Conservation (phyloP, 1,140 invertebrate species). For the Papilio glaucus region DNA sequence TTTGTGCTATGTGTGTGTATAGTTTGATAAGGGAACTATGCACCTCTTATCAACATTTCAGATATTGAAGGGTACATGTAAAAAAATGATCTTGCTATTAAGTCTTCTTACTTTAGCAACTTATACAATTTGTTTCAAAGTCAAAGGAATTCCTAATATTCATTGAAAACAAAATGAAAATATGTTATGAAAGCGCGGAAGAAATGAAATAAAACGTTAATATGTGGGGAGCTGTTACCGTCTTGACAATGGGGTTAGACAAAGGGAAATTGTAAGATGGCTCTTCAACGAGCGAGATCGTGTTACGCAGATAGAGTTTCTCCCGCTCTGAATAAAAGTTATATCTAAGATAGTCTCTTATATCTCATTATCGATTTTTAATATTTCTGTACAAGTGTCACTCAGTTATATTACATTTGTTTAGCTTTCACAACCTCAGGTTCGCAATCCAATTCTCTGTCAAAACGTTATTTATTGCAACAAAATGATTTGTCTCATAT, state of each 20-base stretch:
- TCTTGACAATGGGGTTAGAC: constrained; percentile 69
- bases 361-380: constrained; percentile 4
- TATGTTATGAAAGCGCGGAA: constrained; percentile 36
- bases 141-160: constrained; percentile 43
- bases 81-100: too few species aligned
- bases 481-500: too few species aligned
- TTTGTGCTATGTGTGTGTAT: too few species aligned
- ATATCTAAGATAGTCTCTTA: constrained; percentile 13
- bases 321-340: constrained; percentile 35
- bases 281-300: constrained; percentile 64
- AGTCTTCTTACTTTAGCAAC: constrained; percentile 35
- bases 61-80: too few species aligned
- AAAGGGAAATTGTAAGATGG: constrained; percentile 73
- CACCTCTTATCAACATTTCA: too few species aligned
- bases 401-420: background rate
- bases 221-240: constrained; percentile 69
- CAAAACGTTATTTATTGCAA: background rate
- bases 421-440: background rate
- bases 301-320: constrained; percentile 63
- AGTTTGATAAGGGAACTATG: too few species aligned
- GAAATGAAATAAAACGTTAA: constrained; percentile 76
- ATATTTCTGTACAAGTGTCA: background rate
- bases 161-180: constrained; percentile 39
- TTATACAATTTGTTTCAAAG: constrained; percentile 41
- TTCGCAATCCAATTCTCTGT: background rate